Percentiles rank a stretch among this genome's conserved stretches.
These are phyloP conservation scores for Dinocampus coccinellae DNA, from an alignment of 2,888 invertebrate genomes.

Conservation along the genomic window DNA sequence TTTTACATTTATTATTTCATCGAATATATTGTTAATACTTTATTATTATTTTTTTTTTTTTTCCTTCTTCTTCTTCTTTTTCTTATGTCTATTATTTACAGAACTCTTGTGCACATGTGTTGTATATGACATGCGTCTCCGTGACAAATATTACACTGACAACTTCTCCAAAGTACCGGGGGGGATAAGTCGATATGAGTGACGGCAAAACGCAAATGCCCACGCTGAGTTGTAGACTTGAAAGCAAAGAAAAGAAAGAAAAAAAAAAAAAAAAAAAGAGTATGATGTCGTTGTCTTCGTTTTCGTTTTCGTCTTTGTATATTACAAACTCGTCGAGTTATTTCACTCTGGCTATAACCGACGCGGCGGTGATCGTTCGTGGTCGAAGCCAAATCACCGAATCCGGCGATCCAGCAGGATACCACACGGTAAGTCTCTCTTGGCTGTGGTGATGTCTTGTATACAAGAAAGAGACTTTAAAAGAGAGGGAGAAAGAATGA, in stretches of 20 bases:
- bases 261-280: neutral
- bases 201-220: neutral
- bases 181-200: slow-evolving; percentile 13
- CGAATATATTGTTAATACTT: neutral
- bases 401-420: slow-evolving; percentile 48
- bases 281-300: neutral
- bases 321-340: slow-evolving; percentile 5
- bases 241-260: neutral
- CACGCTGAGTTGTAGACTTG: slow-evolving; percentile 7
- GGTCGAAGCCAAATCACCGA: slow-evolving; percentile 47
- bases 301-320: neutral
- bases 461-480: slow-evolving; percentile 35
- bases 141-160: slow-evolving; percentile 17
- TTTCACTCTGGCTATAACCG: slow-evolving; percentile 13
- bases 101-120: neutral
- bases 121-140: neutral
- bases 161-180: slow-evolving; percentile 3
- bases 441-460: slow-evolving; percentile 40
- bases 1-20: neutral
- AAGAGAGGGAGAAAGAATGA: slow-evolving; percentile 19
- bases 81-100: no score
- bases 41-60: neutral
- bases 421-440: slow-evolving; percentile 46
- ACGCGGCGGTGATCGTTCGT: slow-evolving; percentile 39
- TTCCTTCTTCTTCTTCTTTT: no score